Evolutionary conservation across 1,140 invertebrate species (phyloP).

Genomic region (Tetragnatha versicolor): DNA sequence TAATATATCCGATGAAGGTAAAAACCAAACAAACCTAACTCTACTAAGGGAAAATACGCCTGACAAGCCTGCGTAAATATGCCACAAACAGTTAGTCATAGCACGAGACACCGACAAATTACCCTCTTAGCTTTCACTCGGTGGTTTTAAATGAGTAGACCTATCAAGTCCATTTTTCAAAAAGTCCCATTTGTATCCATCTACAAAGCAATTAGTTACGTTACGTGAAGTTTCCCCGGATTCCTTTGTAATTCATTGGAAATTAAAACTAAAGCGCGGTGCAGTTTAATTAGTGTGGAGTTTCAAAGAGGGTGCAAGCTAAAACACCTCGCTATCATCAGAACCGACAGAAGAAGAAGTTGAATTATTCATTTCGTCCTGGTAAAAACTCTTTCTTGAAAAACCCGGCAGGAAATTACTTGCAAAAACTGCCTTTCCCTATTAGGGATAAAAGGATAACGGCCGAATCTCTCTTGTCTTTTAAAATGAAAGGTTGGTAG

Average conservation of each 20-base stretch:
- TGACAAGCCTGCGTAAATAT: too few species aligned
- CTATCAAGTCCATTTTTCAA: too few species aligned
- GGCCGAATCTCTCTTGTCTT: constrained; percentile 7
- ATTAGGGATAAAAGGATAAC: constrained; percentile 17
- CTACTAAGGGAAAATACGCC: too few species aligned
- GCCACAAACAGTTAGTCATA: too few species aligned
- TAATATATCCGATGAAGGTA: too few species aligned
- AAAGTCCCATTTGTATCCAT: too few species aligned
- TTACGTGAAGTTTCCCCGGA: constrained; percentile 5
- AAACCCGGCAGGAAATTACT: constrained; percentile 14
- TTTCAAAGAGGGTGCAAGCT: background rate
- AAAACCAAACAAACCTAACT: too few species aligned
- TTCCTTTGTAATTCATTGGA: background rate
- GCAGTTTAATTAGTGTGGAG: constrained; percentile 19
- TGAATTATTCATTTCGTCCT: constrained; percentile 25
- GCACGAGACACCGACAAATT: too few species aligned
- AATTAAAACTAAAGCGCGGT: constrained; percentile 21
- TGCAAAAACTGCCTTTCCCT: background rate
- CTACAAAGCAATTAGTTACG: constrained; percentile 13
- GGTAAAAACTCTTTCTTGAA: too few species aligned
- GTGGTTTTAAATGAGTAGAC: too few species aligned
- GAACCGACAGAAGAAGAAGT: constrained; percentile 6
- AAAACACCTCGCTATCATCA: background rate
- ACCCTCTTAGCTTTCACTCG: too few species aligned
- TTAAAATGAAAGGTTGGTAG: background rate